Percentiles rank a stretch among this genome's conserved stretches.
Evolutionary conservation across 2,797 vertebrate species (phyloP).

Genomic region (Enteromius fasciolatus): DNA sequence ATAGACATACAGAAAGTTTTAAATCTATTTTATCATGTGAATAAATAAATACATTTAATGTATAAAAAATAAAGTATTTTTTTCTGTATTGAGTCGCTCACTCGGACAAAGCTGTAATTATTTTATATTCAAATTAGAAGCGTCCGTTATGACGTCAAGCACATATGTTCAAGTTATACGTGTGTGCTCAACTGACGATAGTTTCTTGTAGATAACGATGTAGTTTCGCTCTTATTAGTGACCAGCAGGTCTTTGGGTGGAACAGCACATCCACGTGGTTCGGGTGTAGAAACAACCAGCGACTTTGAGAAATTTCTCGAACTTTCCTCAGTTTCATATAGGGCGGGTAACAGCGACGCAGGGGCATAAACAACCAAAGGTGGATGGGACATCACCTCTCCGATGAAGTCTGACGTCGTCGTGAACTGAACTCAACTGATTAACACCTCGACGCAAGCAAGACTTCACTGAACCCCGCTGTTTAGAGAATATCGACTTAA

Average conservation of each 20-base stretch:
- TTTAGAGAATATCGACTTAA: background rate
- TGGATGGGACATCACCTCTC: background rate
- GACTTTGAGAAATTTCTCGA: conserved; percentile 74
- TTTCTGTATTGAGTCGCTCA: background rate
- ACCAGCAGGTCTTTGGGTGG: background rate
- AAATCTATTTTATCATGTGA: no score
- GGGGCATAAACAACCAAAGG: background rate
- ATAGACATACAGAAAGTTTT: background rate
- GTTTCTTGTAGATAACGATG: background rate
- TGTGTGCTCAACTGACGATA: no score
- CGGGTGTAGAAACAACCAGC: conserved; percentile 39
- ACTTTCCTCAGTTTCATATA: conserved; percentile 68
- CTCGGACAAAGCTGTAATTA: background rate
- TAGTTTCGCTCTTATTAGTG: background rate
- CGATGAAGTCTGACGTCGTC: accelerated
- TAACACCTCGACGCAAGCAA: background rate
- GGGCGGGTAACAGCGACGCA: no score
- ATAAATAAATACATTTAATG: no score
- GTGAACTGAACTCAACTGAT: background rate
- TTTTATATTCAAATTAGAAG: background rate
- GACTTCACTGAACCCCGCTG: background rate
- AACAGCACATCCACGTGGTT: background rate
- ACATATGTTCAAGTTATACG: background rate
- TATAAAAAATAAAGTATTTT: background rate
- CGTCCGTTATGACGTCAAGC: background rate